phyloP scores from a whole-genome alignment of 2,113 vertebrate genomes.

The Tetrax tetrax region DNA sequence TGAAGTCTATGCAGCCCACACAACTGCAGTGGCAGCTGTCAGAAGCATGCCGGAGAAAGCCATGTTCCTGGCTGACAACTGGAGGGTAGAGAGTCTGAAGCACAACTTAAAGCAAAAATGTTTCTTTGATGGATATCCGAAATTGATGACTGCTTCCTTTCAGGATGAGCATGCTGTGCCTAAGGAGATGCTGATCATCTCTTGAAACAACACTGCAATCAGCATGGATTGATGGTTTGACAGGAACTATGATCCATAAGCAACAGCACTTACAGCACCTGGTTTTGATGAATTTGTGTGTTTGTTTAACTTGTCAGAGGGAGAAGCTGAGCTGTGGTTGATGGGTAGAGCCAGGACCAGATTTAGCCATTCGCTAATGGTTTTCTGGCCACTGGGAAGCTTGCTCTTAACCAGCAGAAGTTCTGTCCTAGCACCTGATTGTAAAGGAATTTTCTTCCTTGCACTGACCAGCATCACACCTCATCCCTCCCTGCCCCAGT shows the following conservation, averaged over 20 bases:
- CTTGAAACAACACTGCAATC: background rate
- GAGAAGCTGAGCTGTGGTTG: background rate
- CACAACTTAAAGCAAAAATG: background rate
- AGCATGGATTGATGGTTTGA: background rate
- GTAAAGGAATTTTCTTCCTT: background rate
- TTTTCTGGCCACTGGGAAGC: background rate
- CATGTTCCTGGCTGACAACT: slow-evolving; percentile 6
- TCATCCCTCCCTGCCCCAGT: background rate
- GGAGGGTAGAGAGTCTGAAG: background rate
- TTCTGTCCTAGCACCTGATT: background rate
- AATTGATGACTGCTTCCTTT: background rate
- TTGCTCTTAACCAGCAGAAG: background rate
- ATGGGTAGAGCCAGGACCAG: background rate
- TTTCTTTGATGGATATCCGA: slow-evolving; percentile 36
- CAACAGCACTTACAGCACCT: background rate
- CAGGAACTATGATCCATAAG: background rate
- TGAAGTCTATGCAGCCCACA: slow-evolving; percentile 31
- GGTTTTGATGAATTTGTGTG: background rate
- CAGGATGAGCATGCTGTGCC: background rate
- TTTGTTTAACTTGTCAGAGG: background rate
- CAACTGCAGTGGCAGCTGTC: slow-evolving; percentile 11
- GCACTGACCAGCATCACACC: background rate
- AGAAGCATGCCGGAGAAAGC: slow-evolving; percentile 7
- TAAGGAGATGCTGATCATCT: background rate
- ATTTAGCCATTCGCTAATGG: background rate